Evolutionary conservation across 2,797 vertebrate genomes (phyloP), one percentile per base, ranked within the genome.

Genomic region (Coregonus sp.): DNA sequence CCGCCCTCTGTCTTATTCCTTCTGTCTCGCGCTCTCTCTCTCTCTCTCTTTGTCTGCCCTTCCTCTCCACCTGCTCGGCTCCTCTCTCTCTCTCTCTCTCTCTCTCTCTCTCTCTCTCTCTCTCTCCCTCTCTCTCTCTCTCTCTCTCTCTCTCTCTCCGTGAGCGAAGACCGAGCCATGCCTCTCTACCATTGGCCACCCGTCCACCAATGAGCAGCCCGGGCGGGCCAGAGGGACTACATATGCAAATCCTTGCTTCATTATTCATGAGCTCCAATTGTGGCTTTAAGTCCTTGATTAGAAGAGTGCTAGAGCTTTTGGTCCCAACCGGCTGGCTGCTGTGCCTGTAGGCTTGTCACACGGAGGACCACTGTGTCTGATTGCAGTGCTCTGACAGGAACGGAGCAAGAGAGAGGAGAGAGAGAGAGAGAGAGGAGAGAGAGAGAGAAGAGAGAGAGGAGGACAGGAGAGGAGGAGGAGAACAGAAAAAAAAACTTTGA

Each of bases 201-300:
- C 76, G 82, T 88, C 86, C 91, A 94, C 97, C 97, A 98, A 98
- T 98, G 94, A 84, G 90, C 82, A 83, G 82, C 76, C 77, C 73
- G 87, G 51, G 84, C 78, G 94, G 96, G 88, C 95, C 95, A 89
- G 92, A 86, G 96, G 96, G 96, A 96, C 94, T 95, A 93, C 96
- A 96, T 97, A 97, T 97, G 97, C 94, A 97, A 96, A 96, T 90
- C 82, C 80, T 84, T 92, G 91, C 96, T 98, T 96, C 96, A 99
- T 79, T 98, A 98, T 98, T 99, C 95, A 98, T 99, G 95, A 98
- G 97, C 95, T 86, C 90, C 96, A 95, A 95, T 96, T 94, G 94
- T 94, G 95, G 97, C 97, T 98, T 97, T 97, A 98, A 98, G 97
- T 97, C 96, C 97, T 98, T 98, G 96, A 98, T 98, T 98, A 98